Evolutionary conservation across 2,888 invertebrate species (phyloP).

Genomic region (Synanthedon andrenaeformis): DNA sequence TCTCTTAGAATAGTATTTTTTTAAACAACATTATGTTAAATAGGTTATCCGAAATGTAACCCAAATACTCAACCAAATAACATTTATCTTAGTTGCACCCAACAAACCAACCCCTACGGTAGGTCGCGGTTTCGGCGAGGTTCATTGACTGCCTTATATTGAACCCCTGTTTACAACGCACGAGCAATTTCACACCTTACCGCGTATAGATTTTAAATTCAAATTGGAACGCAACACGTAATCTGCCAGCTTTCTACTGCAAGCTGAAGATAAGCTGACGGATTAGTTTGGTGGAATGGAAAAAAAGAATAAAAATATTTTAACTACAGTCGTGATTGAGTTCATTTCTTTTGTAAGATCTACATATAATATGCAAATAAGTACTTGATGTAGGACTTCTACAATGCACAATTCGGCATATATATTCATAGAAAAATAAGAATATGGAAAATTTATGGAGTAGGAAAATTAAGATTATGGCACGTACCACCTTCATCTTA

Average conservation of each 20-base stretch:
- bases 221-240: neutral
- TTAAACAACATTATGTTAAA: too few species aligned
- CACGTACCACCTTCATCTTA: too few species aligned
- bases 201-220: neutral
- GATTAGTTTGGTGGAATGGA: conserved; percentile 53
- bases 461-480: too few species aligned
- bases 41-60: neutral
- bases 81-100: conserved; percentile 1
- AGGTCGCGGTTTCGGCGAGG: conserved; percentile 58
- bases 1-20: too few species aligned
- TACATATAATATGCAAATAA: too few species aligned
- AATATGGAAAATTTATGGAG: too few species aligned
- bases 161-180: conserved; percentile 22
- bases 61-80: neutral
- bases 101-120: conserved; percentile 36
- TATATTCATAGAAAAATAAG: too few species aligned
- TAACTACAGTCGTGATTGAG: conserved; percentile 36
- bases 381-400: too few species aligned
- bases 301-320: conserved; percentile 40
- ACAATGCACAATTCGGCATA: too few species aligned
- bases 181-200: conserved; percentile 8
- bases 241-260: conserved; percentile 40
- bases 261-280: conserved; percentile 53
- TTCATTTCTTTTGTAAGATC: neutral
- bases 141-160: conserved; percentile 45